Percentiles rank a stretch among this genome's conserved stretches.
Conservation (phyloP, 2,888 invertebrate genomes). For the Trissoscelio sp. region DNA sequence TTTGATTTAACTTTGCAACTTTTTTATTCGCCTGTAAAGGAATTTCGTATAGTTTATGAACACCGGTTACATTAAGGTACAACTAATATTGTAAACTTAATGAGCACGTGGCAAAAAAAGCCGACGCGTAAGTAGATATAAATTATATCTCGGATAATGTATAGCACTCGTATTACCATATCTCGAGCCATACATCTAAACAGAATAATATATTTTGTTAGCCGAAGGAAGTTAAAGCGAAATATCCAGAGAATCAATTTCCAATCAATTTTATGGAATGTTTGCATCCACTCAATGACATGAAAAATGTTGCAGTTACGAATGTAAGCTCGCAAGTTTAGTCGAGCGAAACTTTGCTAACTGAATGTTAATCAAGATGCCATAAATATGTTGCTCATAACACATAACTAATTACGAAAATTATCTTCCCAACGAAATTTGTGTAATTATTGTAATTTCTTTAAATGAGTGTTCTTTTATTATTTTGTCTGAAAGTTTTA, state of each 20-base stretch:
- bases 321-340: neutral
- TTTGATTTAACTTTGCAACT: conserved; percentile 36
- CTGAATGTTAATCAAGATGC: conserved; percentile 4
- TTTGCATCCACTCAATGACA: conserved; percentile 8
- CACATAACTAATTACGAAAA: conserved; percentile 23
- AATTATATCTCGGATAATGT: conserved; percentile 39
- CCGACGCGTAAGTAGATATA: conserved; percentile 35
- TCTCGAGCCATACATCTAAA: conserved; percentile 31
- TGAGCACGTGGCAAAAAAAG: conserved; percentile 20
- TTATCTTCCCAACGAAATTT: conserved; percentile 12
- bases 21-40: conserved; percentile 20
- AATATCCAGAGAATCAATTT: conserved; percentile 8
- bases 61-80: conserved; percentile 20
- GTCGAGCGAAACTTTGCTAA: neutral
- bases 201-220: conserved; percentile 33
- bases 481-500: conserved; percentile 41
- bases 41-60: conserved; percentile 42
- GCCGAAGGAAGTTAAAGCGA: neutral
- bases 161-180: conserved; percentile 23
- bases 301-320: neutral
- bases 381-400: conserved; percentile 16
- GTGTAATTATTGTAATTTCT: conserved; percentile 36
- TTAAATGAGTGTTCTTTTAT: conserved; percentile 39
- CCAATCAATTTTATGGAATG: conserved; percentile 14
- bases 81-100: conserved; percentile 44